phyloP scores from a whole-genome alignment of 2,888 invertebrate genomes.

The Eucera pruinosa region DNA sequence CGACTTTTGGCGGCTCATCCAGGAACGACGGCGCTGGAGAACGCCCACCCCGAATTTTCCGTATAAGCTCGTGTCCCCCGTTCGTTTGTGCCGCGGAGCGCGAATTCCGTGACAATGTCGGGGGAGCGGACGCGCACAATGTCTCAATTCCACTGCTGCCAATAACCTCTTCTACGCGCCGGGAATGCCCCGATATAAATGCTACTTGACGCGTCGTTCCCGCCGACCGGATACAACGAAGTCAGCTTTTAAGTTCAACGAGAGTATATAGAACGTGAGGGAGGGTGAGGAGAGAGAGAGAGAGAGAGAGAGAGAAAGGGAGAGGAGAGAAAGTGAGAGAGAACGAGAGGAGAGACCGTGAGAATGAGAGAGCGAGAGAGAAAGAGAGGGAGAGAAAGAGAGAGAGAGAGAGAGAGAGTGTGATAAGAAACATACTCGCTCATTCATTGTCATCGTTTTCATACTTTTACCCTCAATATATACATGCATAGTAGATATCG shows the following conservation, averaged over 20 bases:
- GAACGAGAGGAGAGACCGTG: slow-evolving; percentile 27
- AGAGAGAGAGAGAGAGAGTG: slow-evolving; percentile 4
- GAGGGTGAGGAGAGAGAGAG: slow-evolving; percentile 26
- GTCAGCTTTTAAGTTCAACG: slow-evolving; percentile 78
- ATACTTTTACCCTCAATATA: slow-evolving; percentile 37
- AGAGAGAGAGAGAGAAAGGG: background rate
- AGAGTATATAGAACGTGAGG: slow-evolving; percentile 58
- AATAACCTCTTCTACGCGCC: slow-evolving; percentile 75
- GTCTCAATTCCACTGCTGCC: slow-evolving; percentile 83
- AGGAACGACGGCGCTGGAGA: slow-evolving; percentile 59
- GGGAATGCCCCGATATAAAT: slow-evolving; percentile 69
- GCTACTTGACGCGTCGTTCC: slow-evolving; percentile 74
- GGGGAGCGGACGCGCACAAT: slow-evolving; percentile 78
- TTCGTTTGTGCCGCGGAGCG: slow-evolving; percentile 11
- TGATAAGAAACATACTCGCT: slow-evolving; percentile 55
- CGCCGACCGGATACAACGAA: slow-evolving; percentile 84
- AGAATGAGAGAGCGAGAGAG: slow-evolving; percentile 11
- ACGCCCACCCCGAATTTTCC: slow-evolving; percentile 40
- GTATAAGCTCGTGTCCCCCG: slow-evolving; percentile 50
- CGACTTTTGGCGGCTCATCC: slow-evolving; percentile 58
- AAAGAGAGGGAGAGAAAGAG: background rate
- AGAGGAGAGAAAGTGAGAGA: slow-evolving; percentile 9
- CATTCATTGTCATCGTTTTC: slow-evolving; percentile 60
- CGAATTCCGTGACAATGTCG: slow-evolving; percentile 14
- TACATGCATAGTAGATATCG: slow-evolving; percentile 4